Conservation (phyloP, 2,888 invertebrate genomes). For the Patella caerulea region DNA sequence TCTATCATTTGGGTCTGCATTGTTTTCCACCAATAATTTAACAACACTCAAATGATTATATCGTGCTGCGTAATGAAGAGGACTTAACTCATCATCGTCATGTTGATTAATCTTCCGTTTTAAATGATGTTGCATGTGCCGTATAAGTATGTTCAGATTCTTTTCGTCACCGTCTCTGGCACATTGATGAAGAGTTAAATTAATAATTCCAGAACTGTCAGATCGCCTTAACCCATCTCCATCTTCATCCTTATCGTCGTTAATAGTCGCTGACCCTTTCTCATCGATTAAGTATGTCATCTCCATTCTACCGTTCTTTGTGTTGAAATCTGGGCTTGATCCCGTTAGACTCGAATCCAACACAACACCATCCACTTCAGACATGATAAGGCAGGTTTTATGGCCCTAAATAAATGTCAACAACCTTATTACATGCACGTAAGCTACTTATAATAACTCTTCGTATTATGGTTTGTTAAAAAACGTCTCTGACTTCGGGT, state of each 20-base stretch:
- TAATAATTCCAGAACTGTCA: constrained; percentile 39
- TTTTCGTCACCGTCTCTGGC: constrained; percentile 68
- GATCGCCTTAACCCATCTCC: constrained; percentile 20
- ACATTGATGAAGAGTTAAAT: constrained; percentile 59
- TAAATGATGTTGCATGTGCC: constrained; percentile 48
- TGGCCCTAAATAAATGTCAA: too few relatives aligned
- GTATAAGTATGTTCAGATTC: constrained; percentile 58
- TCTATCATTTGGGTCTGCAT: constrained; percentile 69
- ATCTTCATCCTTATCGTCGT: not conserved
- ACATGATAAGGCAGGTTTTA: too few relatives aligned
- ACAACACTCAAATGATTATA: constrained; percentile 71
- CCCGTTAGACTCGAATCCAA: too few relatives aligned
- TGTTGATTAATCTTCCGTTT: constrained; percentile 67
- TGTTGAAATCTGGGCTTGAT: too few relatives aligned
- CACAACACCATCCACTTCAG: too few relatives aligned
- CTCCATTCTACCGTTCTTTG: constrained; percentile 23
- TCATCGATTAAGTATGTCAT: constrained; percentile 29
- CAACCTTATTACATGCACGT: too few relatives aligned
- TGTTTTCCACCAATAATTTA: constrained; percentile 67
- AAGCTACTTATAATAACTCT: too few relatives aligned
- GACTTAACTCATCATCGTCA: constrained; percentile 70
- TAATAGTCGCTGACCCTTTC: constrained; percentile 14
- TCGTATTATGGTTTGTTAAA: too few relatives aligned
- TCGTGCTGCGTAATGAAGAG: constrained; percentile 73
- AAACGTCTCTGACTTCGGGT: too few relatives aligned